A percentile compares a stretch with the other conserved stretches of the same genome.
These are phyloP conservation scores for Cuniculus paca DNA, from an alignment of 2,797 vertebrate genomes.

Conservation along the genomic window DNA sequence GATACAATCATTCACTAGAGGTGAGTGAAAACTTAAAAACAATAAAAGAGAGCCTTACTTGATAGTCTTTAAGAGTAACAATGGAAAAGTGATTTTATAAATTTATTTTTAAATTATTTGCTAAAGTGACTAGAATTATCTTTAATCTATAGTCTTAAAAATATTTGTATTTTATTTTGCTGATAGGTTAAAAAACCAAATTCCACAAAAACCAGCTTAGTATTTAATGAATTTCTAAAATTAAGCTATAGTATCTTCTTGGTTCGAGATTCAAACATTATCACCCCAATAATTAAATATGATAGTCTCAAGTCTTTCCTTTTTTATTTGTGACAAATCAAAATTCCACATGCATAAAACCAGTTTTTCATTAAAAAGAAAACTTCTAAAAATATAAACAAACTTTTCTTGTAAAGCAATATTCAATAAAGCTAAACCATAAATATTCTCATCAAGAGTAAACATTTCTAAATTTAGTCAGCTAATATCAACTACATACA, in stretches of 20 bases:
- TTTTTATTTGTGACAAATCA: constrained; percentile 32
- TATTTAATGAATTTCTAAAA: constrained; percentile 55
- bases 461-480: constrained; percentile 64
- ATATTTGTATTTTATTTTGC: constrained; percentile 25
- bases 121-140: constrained; percentile 50
- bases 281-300: constrained; percentile 44
- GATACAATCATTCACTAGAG: neutral
- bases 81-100: constrained; percentile 34
- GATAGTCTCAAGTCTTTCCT: neutral
- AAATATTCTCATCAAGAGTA: constrained; percentile 40
- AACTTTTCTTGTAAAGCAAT: constrained; percentile 35
- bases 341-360: constrained; percentile 21
- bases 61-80: constrained; percentile 49
- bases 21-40: neutral
- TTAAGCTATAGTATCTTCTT: constrained; percentile 21
- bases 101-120: constrained; percentile 51
- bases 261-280: constrained; percentile 36
- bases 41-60: constrained; percentile 36
- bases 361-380: constrained; percentile 26
- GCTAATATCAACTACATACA: constrained; percentile 3
- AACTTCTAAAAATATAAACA: neutral
- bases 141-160: too few species aligned
- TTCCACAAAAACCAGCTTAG: neutral
- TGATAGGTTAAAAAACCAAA: constrained; percentile 30
- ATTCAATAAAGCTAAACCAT: constrained; percentile 13